Conservation (phyloP, 2,113 vertebrate species). For the Daphoenositta chrysoptera region DNA sequence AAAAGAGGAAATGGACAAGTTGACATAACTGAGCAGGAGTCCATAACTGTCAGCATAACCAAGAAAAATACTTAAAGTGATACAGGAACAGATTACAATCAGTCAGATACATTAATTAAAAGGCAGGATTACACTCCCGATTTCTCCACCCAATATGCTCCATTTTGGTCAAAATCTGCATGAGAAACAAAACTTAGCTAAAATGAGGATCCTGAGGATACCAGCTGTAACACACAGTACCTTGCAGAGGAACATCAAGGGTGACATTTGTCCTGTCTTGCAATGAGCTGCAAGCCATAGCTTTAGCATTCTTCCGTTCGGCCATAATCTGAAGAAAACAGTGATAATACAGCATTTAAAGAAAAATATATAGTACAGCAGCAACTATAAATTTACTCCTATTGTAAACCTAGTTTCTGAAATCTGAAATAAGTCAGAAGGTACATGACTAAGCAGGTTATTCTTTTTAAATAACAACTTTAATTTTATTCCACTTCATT, state of each 20-base stretch:
- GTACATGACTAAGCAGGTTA: neutral
- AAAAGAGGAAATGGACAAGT: neutral
- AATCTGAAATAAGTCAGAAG: neutral
- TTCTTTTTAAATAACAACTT: neutral
- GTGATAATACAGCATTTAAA: neutral
- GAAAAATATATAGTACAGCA: neutral
- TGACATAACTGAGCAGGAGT: neutral
- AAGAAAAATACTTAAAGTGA: neutral
- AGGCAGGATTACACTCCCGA: neutral
- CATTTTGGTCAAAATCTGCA: neutral
- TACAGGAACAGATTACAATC: neutral
- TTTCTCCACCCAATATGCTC: neutral
- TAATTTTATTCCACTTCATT: neutral
- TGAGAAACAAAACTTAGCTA: neutral
- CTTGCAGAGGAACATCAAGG: conserved; percentile 94
- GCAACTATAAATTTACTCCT: neutral
- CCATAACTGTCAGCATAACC: neutral
- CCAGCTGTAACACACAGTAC: conserved; percentile 59
- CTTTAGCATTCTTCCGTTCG: conserved; percentile 93
- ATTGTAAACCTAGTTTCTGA: neutral
- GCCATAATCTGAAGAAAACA: conserved; percentile 89
- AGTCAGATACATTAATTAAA: neutral
- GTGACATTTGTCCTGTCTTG: conserved; percentile 76
- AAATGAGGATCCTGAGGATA: neutral
- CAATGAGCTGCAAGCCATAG: conserved; percentile 86